phyloP scores from a whole-genome alignment of 2,113 vertebrate species.

The Brachypodius melanocephalos region DNA sequence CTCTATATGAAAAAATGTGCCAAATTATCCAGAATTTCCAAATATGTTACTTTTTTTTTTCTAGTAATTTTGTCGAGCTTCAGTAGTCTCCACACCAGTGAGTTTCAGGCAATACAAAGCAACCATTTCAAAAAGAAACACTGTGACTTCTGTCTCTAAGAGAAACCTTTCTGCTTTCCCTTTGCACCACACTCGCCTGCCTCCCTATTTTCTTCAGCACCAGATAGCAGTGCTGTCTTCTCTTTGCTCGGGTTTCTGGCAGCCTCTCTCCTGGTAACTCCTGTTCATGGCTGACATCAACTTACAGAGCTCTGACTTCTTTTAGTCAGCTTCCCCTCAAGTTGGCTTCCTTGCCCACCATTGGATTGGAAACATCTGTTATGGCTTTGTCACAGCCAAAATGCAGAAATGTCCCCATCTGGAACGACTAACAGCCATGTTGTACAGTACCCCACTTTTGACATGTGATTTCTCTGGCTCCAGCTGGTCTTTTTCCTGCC shows the following conservation, averaged over 20 bases:
- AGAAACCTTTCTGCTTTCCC: not conserved
- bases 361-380: not conserved
- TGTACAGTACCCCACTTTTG: not conserved
- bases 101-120: not conserved
- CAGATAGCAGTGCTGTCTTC: accelerated
- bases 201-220: not conserved
- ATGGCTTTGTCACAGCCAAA: not conserved
- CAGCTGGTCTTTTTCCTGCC: not conserved
- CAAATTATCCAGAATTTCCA: not conserved
- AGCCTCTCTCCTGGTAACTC: not conserved
- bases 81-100: not conserved
- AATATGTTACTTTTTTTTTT: not conserved
- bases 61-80: not conserved
- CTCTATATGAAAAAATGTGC: not conserved
- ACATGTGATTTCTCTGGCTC: not conserved
- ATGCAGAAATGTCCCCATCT: not conserved
- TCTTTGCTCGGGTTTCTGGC: not conserved
- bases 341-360: not conserved
- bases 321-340: not conserved
- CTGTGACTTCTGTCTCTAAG: not conserved
- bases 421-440: not conserved
- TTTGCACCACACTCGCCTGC: not conserved
- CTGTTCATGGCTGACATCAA: not conserved
- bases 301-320: not conserved
- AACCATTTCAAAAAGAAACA: not conserved